Base-by-base conservation (phyloP, 2,888 invertebrate genomes). In the Mesorhabditis sp. region DNA sequence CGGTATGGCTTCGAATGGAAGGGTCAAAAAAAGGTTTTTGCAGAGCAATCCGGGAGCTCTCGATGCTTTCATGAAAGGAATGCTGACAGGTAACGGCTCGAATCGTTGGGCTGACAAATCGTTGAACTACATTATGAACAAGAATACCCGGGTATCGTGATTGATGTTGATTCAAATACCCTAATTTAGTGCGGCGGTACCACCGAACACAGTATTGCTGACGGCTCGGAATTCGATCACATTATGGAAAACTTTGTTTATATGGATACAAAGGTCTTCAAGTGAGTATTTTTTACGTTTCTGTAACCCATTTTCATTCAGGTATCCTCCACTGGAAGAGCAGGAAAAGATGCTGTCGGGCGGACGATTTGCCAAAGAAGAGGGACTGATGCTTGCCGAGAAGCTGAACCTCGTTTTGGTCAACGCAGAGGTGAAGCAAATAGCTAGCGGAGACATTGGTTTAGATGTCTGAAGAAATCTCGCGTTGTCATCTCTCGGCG, bases 71-170 rank as follows among this genome's bases (percentile, higher is more conserved):
- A 69, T 82, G 76, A 70, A 71, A 10, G 72, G 71, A 10, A 81
- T 80, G 80, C 62, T 83, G 28, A 77, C 80, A 0, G 83, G 83
- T 41, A 70, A 78, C 58, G 82, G 82, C 65, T 65, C 68, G 1
- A 80, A 83, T 68, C 74, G 83, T 42, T 83, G 83, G 83, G 76
- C 72, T 13, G 83, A 83, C 73, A 83, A 83, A 72, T 76, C 80
- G 6, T 71, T 83, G 63, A 83, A 83, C 72, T 82, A 81, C 68
- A 73, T 75, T 45, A 71, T 80, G 15, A 69, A 74, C 42, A 76
- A 72, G 45, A 80, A 80, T 68, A 72, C 78, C 6, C 72, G 79
- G 67, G 78, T 76, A 72, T 62, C 6, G 10, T 15, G 65, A 10
- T 66, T 42, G 15, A 7, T 41, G 41, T 45, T 67, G 5, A 13